Evolutionary conservation across 2,113 vertebrate genomes (phyloP), one percentile per base, ranked within the genome.

Genomic region (Chaetops frenatus): DNA sequence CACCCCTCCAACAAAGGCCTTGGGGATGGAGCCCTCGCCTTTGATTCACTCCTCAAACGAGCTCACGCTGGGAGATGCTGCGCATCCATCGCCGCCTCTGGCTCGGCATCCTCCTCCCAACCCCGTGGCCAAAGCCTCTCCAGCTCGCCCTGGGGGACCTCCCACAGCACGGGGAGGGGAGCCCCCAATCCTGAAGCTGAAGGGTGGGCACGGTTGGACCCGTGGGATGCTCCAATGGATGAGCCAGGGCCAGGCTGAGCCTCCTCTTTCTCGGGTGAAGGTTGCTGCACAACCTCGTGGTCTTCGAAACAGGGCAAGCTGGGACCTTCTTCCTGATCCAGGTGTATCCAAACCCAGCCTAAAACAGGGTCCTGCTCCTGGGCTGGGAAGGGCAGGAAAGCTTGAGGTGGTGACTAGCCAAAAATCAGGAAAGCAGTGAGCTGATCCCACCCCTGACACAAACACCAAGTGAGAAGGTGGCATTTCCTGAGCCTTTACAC

Each of bases 221-320:
- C 15, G 2, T 14, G 27, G 27, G 27, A 10, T 9, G 18, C 10
- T 28, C 45, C 54, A 10, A 1, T 1, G 35, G 3, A 13, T 11
- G 33, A 45, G 19, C 3, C 35, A 33, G 31, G 8, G 13, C 7
- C 22, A 18, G 24, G 33, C 25, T 11, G 35, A 42, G 58, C 11
- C 35, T 12, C 70, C 36, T 8, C 58, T 15, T 31, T 28, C 71
- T 56, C 1, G 44, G 14, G 18, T 17, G 8, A 86, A 80, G 51
- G 27, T 8, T 50, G 33, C 2, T 14, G 24, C 12, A 2, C 71
- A 27, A 19, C 4, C 51, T 36, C 12, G 4, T 21, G 45, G 23
- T 23, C 53, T 29, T 40, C 51, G 35, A 33, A 65, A 48, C 1
- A 15, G 11, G 76, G 35, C 14, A 4, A 27, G 47, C 5, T 7